Base-by-base conservation (phyloP, 2,797 vertebrate species). In the Nannoperca australis region DNA sequence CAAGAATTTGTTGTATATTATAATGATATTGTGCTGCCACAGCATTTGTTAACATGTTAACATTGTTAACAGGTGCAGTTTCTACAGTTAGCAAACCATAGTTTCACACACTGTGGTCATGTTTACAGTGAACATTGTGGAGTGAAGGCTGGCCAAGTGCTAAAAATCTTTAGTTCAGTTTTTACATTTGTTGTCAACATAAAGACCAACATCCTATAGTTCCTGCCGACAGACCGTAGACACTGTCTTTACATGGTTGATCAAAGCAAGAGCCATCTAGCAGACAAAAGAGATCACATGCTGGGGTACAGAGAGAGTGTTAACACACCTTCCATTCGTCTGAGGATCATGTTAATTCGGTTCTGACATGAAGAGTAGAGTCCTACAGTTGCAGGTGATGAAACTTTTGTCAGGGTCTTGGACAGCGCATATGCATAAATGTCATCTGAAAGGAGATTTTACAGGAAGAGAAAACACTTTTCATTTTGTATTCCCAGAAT, bases 281-380 rank as follows among this genome's bases (percentile, higher is more conserved):
- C 49, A 70, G 15, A 59, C 6, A 18, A 55, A 22, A 51, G 10
- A 56, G 3, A 71, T 20, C 2, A 72, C 15, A 55, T 6, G 42
- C 58, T 36, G 13, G 8, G 10, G 12, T 9, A 14, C 2, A 17
- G 12, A 49, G 0, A 63, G 27, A 9, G 13, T 20, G 15, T 34
- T 40, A n/a, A 72, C 72, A 9, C 86, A 96, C 95, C 90, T 88
- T 94, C 85, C 62, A 95, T 91, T 65, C 90, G 85, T 32, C 44
- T 59, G 2, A 96, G 94, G 62, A 96, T 92, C 84, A 89, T 88
- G 77, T 94, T 89, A 9, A 96, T 93, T 13, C 95, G 96, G 67
- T 95, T 95, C 74, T 95, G 93, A 7, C 97, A 98, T 54, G 96
- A 94, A 0, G 96, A 96, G 24, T 97, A 98, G 83, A 99, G 95